Percentiles rank a stretch among this genome's conserved stretches.
These are phyloP conservation scores for Psylliodes chrysocephalus DNA, from an alignment of 2,888 invertebrate species.

Conservation along the genomic window DNA sequence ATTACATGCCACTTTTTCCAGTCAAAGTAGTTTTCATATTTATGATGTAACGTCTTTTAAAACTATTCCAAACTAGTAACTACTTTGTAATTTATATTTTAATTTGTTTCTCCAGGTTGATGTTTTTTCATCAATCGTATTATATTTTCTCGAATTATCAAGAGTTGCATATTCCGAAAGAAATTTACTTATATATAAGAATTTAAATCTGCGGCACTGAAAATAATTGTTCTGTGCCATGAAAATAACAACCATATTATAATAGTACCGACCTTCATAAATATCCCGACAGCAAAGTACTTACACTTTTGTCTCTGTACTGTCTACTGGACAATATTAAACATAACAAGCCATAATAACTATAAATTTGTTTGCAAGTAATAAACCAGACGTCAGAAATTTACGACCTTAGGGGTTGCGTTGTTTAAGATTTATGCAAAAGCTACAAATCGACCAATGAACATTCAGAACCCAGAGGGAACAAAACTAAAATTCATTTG, in stretches of 20 bases:
- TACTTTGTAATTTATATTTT: too few relatives aligned
- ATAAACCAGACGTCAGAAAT: constrained; percentile 26
- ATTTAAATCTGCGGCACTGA: constrained; percentile 6
- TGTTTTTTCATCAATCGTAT: too few relatives aligned
- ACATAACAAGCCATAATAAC: constrained; percentile 37
- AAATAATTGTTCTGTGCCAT: constrained; percentile 1
- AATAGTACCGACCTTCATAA: constrained; percentile 26
- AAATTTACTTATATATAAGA: too few relatives aligned
- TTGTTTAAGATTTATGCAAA: constrained; percentile 23
- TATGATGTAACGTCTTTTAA: too few relatives aligned
- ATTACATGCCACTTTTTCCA: too few relatives aligned
- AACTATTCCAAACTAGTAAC: too few relatives aligned
- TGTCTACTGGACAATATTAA: constrained; percentile 31
- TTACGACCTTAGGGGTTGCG: constrained; percentile 19
- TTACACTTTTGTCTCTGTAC: constrained; percentile 35
- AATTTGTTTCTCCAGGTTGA: too few relatives aligned
- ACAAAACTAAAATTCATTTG: constrained; percentile 9
- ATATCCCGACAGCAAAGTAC: constrained; percentile 14
- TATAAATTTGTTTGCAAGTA: constrained; percentile 39
- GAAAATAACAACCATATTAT: not conserved
- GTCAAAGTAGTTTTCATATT: too few relatives aligned
- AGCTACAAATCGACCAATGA: constrained; percentile 4
- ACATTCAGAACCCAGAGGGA: constrained; percentile 15
- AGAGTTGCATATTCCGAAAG: too few relatives aligned
- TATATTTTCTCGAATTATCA: too few relatives aligned